Evolutionary conservation across 2,888 invertebrate genomes (phyloP), one percentile per base, ranked within the genome.

Genomic region (Chaetogeoica ovagalla): DNA sequence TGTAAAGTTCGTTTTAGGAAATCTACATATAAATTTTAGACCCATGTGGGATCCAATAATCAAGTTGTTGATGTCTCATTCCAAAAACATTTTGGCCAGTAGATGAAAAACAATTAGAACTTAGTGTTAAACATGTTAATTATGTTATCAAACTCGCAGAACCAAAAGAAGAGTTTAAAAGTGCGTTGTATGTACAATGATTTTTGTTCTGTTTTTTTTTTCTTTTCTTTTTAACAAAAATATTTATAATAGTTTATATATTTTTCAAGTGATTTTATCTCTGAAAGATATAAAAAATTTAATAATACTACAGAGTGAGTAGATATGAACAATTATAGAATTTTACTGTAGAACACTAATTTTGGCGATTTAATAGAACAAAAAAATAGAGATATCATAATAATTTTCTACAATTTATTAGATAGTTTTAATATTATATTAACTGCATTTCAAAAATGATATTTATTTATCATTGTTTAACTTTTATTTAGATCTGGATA

Each of bases 31-130:
- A 30, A 97, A 97, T 86, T 97, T 98, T 85, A 93, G 94, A 84
- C 87, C 95, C 19, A 86, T 98, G 0, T 97, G 97, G 97, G 92
- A 93, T 82, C 95, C 96, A 0, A 88, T 93, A 0, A 88, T 89
- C 21, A 90, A 93, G 84, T 88, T 96, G 62, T 90, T 97, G 69
- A 89, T 91, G 2, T 89, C 92, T 0, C 93, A 93, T 85, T 93
- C 94, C 0, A 89, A 66, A 89, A n/a, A 87, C 89, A 43, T 95
- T 95, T 87, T 95, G 95, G 95, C 86, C 88, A 0, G 87, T 91
- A 60, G 94, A 91, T 84, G 87, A 90, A 55, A 86, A 87, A 48
- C 90, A 91, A 83, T 85, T 94, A 23, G 87, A 83, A 37, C 71
- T 81, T 23, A 83, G 82, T 65, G 57, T 77, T 21, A 39, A 39